Evolutionary conservation across 2,113 vertebrate genomes (phyloP).

Genomic region (Hyperopisus bebe): DNA sequence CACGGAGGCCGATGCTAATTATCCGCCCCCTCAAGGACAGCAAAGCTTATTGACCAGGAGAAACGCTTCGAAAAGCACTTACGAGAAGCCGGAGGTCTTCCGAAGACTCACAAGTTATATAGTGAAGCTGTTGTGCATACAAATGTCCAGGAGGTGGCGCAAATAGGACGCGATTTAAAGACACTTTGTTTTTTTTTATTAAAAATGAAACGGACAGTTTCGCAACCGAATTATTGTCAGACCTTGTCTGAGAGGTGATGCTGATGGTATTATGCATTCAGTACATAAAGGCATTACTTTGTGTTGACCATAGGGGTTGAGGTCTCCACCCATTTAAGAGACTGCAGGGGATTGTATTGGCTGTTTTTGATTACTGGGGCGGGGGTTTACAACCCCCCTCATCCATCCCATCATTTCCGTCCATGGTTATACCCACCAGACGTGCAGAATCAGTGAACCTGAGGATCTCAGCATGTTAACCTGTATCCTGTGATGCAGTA

Average conservation of each 20-base stretch:
- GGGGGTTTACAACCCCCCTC: no score
- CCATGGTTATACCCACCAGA: not conserved
- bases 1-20: conserved; percentile 23
- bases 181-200: not conserved
- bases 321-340: not conserved
- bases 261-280: not conserved
- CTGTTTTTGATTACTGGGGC: not conserved
- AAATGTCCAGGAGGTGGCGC: conserved; percentile 6
- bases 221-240: not conserved
- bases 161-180: not conserved
- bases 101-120: not conserved
- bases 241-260: not conserved
- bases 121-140: not conserved
- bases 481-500: not conserved
- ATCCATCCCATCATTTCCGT: no score
- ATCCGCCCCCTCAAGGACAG: conserved; percentile 9
- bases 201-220: not conserved
- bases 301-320: not conserved
- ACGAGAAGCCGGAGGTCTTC: not conserved
- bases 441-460: not conserved
- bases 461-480: not conserved
- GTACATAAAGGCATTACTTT: not conserved
- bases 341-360: not conserved
- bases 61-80: conserved; percentile 23
- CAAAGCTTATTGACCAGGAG: conserved; percentile 9